phyloP scores from a whole-genome alignment of 2,888 invertebrate species.

The Drosophila parthenogenetica region DNA sequence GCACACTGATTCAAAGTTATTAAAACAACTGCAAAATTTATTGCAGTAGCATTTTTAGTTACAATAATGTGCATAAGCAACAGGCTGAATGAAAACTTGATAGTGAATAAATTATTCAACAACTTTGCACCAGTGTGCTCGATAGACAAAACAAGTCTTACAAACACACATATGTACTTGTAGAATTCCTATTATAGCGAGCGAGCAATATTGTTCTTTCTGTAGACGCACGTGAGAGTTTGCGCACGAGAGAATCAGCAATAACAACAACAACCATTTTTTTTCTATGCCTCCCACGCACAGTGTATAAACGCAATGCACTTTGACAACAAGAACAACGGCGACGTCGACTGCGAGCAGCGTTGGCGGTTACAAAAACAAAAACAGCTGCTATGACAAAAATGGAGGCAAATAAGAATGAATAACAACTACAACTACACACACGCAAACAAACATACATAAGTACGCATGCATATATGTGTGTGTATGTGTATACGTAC shows the following conservation, averaged over 20 bases:
- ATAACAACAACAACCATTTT: constrained; percentile 19
- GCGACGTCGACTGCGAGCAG: constrained; percentile 23
- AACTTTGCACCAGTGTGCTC: constrained; percentile 24
- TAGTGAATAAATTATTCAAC: neutral
- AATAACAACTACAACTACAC: constrained; percentile 30
- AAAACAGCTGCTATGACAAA: constrained; percentile 45
- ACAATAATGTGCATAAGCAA: neutral
- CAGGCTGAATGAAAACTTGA: neutral
- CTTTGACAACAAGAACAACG: constrained; percentile 57
- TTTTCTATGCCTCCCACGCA: constrained; percentile 57
- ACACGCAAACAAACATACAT: constrained; percentile 11
- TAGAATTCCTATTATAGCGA: constrained; percentile 3
- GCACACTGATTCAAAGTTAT: constrained; percentile 45
- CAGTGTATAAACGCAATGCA: constrained; percentile 68
- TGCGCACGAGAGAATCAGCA: constrained; percentile 63
- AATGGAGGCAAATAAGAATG: constrained; percentile 55
- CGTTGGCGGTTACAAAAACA: constrained; percentile 34
- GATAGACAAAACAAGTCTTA: constrained; percentile 22
- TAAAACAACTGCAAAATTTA: neutral
- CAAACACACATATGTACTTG: neutral
- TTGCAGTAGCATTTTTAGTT: neutral
- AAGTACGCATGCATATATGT: neutral
- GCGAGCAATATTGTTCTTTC: constrained; percentile 25
- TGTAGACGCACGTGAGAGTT: constrained; percentile 57
- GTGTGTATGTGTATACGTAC: constrained; percentile 10